Conservation (phyloP, 2,113 vertebrate genomes). For the Rhynchomys soricoides region DNA sequence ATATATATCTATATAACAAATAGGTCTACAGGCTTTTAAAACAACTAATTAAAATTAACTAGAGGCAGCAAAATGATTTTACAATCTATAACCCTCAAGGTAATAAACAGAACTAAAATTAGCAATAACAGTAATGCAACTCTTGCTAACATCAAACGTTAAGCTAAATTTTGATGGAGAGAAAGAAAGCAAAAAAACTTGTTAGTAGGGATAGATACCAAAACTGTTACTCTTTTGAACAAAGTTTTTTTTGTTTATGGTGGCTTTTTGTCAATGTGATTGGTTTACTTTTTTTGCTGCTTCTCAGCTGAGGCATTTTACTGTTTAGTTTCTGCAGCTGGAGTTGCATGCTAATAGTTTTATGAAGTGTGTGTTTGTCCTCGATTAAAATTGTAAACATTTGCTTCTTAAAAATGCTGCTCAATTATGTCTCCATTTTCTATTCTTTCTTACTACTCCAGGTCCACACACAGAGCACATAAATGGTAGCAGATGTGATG, state of each 20-base stretch:
- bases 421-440: constrained; percentile 75
- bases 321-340: constrained; percentile 86
- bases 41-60: constrained; percentile 95
- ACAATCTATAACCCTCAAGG: constrained; percentile 92
- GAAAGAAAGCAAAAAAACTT: constrained; percentile 84
- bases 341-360: constrained; percentile 90
- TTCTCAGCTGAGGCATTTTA: constrained; percentile 86
- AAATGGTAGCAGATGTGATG: constrained; percentile 77
- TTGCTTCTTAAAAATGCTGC: constrained; percentile 60
- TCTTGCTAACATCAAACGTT: constrained; percentile 93
- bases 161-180: constrained; percentile 91
- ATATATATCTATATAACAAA: constrained; percentile 89
- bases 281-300: constrained; percentile 99
- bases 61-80: constrained; percentile 92
- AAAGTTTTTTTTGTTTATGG: constrained; percentile 88
- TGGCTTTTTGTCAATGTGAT: constrained; percentile 93
- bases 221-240: constrained; percentile 88
- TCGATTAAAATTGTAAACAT: constrained; percentile 74
- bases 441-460: constrained; percentile 88
- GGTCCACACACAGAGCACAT: constrained; percentile 77
- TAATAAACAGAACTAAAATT: constrained; percentile 97
- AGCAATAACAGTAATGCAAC: constrained; percentile 92
- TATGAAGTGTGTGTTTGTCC: constrained; percentile 83
- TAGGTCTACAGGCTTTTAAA: constrained; percentile 94
- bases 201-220: constrained; percentile 88